These are phyloP conservation scores for Byasa hedistus DNA, from an alignment of 2,888 invertebrate species.

Conservation along the genomic window DNA sequence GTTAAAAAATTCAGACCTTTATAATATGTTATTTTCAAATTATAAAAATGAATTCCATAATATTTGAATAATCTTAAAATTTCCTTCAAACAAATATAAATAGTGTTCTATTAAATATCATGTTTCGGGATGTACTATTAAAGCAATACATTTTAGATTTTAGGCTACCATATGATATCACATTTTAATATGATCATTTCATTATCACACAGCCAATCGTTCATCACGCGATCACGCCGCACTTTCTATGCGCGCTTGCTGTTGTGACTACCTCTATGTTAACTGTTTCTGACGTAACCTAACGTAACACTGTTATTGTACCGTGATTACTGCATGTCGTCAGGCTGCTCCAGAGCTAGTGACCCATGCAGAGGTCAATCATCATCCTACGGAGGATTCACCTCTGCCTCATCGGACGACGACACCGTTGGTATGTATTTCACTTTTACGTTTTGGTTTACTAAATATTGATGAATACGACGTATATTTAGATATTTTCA, in stretches of 20 bases:
- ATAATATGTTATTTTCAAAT: too few relatives aligned
- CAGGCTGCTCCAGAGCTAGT: conserved; percentile 72
- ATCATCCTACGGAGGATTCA: conserved; percentile 79
- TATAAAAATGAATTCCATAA: too few relatives aligned
- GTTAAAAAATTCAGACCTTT: too few relatives aligned
- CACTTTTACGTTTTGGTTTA: neutral
- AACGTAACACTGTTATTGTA: conserved; percentile 5
- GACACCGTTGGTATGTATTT: conserved; percentile 73
- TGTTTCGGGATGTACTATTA: neutral
- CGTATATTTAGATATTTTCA: too few relatives aligned
- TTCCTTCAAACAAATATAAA: too few relatives aligned
- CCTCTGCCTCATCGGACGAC: conserved; percentile 81
- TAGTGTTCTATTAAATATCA: too few relatives aligned
- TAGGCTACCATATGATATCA: neutral
- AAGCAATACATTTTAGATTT: neutral
- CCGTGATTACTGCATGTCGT: conserved; percentile 11
- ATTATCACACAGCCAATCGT: neutral
- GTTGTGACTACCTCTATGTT: conserved; percentile 21
- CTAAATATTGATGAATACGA: too few relatives aligned
- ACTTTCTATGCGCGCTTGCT: conserved; percentile 15
- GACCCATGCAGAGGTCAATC: conserved; percentile 80
- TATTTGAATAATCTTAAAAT: too few relatives aligned
- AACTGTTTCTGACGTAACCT: neutral
- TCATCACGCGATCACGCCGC: conserved; percentile 16
- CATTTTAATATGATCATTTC: neutral